Evolutionary conservation across 1,140 invertebrate species (phyloP).

Genomic region (Ylistrum balloti): DNA sequence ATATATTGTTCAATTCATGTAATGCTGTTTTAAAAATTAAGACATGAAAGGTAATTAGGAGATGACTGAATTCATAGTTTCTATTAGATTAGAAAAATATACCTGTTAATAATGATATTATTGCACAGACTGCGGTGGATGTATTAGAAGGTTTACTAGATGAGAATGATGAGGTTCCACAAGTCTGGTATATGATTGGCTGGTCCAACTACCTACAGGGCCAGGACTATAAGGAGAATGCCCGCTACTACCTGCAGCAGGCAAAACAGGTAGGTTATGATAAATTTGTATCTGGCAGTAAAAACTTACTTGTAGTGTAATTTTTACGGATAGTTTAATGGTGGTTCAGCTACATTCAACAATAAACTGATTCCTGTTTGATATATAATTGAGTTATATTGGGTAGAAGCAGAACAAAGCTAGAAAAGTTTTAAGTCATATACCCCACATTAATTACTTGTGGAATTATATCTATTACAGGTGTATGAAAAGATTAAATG

Average conservation of each 20-base stretch:
- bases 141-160: constrained; percentile 77
- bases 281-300: background rate
- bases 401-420: too few relatives aligned
- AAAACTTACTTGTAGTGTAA: too few relatives aligned
- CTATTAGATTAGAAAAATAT: too few relatives aligned
- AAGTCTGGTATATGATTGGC: constrained; percentile 82
- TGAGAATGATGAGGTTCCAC: constrained; percentile 79
- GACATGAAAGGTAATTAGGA: too few relatives aligned
- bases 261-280: constrained; percentile 76
- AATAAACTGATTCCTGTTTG: too few relatives aligned
- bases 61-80: too few relatives aligned
- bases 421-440: background rate
- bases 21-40: too few relatives aligned
- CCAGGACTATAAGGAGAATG: constrained; percentile 77
- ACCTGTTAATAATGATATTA: constrained; percentile 6
- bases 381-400: too few relatives aligned
- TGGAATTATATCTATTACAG: constrained; percentile 59
- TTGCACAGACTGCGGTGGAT: constrained; percentile 71
- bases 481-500: constrained; percentile 71
- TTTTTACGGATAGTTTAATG: too few relatives aligned
- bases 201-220: constrained; percentile 81
- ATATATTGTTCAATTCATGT: too few relatives aligned
- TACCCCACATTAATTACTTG: background rate
- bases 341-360: too few relatives aligned
- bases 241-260: constrained; percentile 81